Percentiles rank a stretch among this genome's conserved stretches.
phyloP scores from a whole-genome alignment of 2,797 vertebrate genomes.

The Rallus crepitans region DNA sequence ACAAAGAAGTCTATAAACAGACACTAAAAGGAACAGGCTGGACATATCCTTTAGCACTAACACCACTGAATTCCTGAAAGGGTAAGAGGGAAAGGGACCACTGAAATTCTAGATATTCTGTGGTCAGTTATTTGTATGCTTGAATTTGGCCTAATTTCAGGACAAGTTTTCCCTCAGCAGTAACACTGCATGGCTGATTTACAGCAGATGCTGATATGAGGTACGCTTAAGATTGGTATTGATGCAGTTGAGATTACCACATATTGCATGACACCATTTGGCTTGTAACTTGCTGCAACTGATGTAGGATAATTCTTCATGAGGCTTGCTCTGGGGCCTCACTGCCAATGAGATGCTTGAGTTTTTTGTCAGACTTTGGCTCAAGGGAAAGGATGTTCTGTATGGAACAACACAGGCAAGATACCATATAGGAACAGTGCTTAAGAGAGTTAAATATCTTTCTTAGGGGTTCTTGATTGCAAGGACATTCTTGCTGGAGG shows the following conservation, averaged over 20 bases:
- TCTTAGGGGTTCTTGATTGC: neutral
- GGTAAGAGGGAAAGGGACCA: neutral
- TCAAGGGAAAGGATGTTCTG: neutral
- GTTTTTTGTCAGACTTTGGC: neutral
- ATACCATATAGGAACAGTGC: neutral
- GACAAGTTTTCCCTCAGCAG: neutral
- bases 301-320: neutral
- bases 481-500: neutral
- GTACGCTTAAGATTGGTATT: neutral
- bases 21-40: neutral
- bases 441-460: neutral
- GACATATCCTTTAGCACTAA: neutral
- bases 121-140: neutral
- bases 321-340: neutral
- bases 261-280: neutral
- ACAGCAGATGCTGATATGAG: neutral
- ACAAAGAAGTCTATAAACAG: neutral
- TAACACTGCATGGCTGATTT: neutral
- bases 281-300: neutral
- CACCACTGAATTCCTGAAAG: neutral
- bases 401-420: neutral
- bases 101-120: neutral
- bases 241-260: neutral
- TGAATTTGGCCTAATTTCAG: neutral
- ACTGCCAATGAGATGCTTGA: neutral